These are phyloP conservation scores for Macrosteles quadrilineatus DNA, from an alignment of 1,140 invertebrate genomes.

Conservation along the genomic window DNA sequence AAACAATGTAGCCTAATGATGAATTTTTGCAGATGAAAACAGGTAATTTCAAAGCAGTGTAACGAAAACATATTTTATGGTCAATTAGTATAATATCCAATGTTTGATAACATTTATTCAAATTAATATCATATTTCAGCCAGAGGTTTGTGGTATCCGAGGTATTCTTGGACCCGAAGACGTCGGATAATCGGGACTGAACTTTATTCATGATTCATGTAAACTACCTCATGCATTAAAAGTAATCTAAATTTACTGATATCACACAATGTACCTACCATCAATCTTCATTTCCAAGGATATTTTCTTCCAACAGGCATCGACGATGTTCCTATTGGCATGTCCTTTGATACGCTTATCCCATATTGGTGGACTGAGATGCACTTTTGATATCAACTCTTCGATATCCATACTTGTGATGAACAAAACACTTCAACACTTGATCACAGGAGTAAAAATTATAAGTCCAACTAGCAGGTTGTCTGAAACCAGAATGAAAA, in stretches of 20 bases:
- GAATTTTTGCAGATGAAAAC: no score
- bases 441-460: no score
- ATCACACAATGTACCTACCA: not conserved
- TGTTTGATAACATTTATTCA: no score
- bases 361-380: not conserved
- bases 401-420: slow-evolving; percentile 2
- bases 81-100: not conserved
- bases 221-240: not conserved
- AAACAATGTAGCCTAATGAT: no score
- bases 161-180: not conserved
- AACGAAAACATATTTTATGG: not conserved
- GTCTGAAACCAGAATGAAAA: no score
- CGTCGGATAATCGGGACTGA: no score
- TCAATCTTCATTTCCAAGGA: not conserved
- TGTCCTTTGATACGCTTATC: no score
- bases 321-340: not conserved
- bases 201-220: not conserved
- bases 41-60: no score
- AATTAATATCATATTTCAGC: not conserved
- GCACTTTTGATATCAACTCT: not conserved
- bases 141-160: not conserved
- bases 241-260: not conserved
- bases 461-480: not conserved
- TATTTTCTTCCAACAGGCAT: slow-evolving; percentile 13
- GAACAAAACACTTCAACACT: no score